Evolutionary conservation across 2,113 vertebrate species (phyloP).

Genomic region (Thalassarche chlororhynchos): DNA sequence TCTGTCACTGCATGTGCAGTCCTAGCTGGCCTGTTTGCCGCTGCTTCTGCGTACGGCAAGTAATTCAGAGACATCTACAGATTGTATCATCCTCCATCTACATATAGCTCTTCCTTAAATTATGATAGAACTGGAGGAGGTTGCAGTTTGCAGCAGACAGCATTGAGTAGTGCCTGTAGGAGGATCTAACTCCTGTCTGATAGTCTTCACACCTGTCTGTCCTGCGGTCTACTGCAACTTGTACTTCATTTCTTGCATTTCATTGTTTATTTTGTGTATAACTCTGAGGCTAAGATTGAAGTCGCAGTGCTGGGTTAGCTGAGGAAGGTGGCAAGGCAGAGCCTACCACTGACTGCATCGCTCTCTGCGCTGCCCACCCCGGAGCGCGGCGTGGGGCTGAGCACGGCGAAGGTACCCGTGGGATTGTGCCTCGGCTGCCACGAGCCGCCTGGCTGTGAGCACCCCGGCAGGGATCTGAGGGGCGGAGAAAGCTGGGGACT

Average conservation of each 20-base stretch:
- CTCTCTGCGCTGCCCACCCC: neutral
- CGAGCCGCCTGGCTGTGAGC: neutral
- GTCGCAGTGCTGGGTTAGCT: neutral
- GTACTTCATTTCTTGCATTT: neutral
- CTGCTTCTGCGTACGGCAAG: neutral
- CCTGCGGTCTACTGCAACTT: rapidly evolving
- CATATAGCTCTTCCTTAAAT: neutral
- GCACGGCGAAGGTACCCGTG: rapidly evolving
- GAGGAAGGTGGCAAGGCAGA: neutral
- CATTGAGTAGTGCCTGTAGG: neutral
- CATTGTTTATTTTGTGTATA: neutral
- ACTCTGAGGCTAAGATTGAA: neutral
- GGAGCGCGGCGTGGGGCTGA: rapidly evolving
- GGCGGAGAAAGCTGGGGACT: neutral
- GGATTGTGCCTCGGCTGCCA: neutral
- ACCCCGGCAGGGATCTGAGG: neutral
- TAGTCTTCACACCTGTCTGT: neutral
- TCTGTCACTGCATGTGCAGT: neutral
- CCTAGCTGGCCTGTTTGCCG: neutral
- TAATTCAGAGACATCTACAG: neutral
- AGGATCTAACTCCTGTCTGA: neutral
- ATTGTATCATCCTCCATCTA: neutral
- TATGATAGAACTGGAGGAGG: neutral
- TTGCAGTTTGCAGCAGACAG: neutral
- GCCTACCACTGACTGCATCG: neutral